phyloP scores from a whole-genome alignment of 2,888 invertebrate species.

The Pammene aurita region DNA sequence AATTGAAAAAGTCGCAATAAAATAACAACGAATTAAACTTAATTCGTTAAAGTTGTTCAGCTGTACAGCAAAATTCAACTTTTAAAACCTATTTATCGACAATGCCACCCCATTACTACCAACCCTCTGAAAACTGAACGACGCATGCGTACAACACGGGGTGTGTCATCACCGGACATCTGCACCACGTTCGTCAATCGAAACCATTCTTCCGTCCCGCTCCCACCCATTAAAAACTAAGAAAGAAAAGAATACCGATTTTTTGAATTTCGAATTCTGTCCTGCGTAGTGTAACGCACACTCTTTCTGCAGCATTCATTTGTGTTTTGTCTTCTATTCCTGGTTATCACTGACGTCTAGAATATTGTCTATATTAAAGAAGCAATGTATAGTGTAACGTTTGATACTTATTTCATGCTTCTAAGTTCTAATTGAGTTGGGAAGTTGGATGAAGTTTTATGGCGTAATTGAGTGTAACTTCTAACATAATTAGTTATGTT shows the following conservation, averaged over 20 bases:
- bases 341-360: not conserved
- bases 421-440: conserved; percentile 30
- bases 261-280: conserved; percentile 3
- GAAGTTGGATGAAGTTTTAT: conserved; percentile 33
- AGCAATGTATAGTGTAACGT: conserved; percentile 11
- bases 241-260: not conserved
- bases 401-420: conserved; percentile 19
- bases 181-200: conserved; percentile 6
- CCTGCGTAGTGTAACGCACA: conserved; percentile 20
- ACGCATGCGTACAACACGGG: conserved; percentile 45
- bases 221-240: not conserved
- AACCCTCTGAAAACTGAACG: conserved; percentile 35
- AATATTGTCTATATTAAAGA: not conserved
- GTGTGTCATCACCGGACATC: conserved; percentile 39
- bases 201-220: not conserved
- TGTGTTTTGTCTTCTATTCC: conserved; percentile 6
- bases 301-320: not conserved
- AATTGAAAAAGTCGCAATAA: no score
- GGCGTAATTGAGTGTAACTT: conserved; percentile 19
- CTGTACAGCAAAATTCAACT: no score
- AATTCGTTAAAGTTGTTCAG: no score
- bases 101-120: conserved; percentile 21
- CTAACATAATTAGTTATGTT: conserved; percentile 22
- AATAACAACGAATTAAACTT: no score
- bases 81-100: conserved; percentile 14